These are phyloP conservation scores for Ancistrus triradiatus DNA, from an alignment of 2,113 vertebrate species.

Conservation along the genomic window DNA sequence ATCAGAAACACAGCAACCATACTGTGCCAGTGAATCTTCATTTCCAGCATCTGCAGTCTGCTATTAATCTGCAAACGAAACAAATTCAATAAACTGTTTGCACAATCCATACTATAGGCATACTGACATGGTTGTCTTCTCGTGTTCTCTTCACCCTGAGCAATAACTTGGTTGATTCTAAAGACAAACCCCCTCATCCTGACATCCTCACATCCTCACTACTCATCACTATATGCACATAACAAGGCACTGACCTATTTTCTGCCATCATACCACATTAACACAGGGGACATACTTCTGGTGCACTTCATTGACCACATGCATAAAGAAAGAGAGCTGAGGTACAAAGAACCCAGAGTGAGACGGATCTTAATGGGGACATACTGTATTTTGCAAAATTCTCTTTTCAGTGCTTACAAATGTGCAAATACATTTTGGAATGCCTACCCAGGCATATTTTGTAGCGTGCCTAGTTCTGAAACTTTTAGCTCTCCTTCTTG, in stretches of 20 bases:
- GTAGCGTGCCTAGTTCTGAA: too few species aligned
- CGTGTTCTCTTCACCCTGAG: background rate
- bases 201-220: background rate
- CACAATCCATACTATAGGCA: background rate
- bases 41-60: constrained; percentile 44
- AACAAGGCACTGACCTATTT: background rate
- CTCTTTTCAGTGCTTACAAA: too few species aligned
- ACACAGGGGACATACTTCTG: background rate
- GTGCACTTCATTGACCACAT: too few species aligned
- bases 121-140: background rate
- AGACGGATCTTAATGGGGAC: too few species aligned
- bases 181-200: background rate
- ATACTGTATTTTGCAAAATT: too few species aligned
- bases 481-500: too few species aligned
- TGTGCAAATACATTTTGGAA: too few species aligned
- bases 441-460: too few species aligned
- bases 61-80: constrained; percentile 55
- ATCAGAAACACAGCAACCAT: constrained; percentile 63
- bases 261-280: constrained; percentile 9
- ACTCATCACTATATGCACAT: background rate
- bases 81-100: constrained; percentile 20
- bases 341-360: too few species aligned
- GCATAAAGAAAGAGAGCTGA: too few species aligned
- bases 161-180: background rate
- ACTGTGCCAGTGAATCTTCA: constrained; percentile 63